These are phyloP conservation scores for Laupala kohalensis DNA, from an alignment of 1,140 invertebrate species.

Conservation along the genomic window DNA sequence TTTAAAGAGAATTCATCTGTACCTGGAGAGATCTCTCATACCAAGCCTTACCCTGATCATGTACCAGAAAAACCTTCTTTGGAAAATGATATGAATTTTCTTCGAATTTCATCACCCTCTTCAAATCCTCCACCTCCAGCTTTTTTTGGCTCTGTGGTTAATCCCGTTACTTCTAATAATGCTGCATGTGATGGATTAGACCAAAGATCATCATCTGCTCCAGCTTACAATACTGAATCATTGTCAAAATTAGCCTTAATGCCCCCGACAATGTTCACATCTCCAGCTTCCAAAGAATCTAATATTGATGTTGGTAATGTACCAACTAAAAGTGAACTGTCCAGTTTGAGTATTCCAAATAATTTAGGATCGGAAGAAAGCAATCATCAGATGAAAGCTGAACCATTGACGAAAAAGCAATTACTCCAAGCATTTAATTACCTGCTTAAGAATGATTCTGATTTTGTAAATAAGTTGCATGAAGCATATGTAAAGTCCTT, in stretches of 20 bases:
- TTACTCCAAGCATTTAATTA: conserved; percentile 76
- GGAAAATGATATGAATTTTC: conserved; percentile 37
- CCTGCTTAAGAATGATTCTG: conserved; percentile 71
- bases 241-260: conserved; percentile 55
- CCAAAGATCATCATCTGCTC: conserved; percentile 30
- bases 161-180: neutral
- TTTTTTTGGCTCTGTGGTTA: neutral
- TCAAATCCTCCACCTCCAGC: conserved; percentile 10
- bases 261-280: conserved; percentile 67
- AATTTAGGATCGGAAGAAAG: neutral
- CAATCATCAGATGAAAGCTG: conserved; percentile 30
- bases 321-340: conserved; percentile 17
- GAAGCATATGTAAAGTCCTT: conserved; percentile 81
- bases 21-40: conserved; percentile 1
- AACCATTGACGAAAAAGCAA: conserved; percentile 73
- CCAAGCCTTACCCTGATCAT: neutral
- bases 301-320: conserved; percentile 18
- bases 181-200: conserved; percentile 17
- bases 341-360: neutral
- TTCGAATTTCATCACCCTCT: conserved; percentile 32
- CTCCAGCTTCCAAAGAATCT: conserved; percentile 11
- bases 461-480: conserved; percentile 75
- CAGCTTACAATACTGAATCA: conserved; percentile 31
- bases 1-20: no score
- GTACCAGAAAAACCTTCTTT: conserved; percentile 21